Conservation (phyloP, 2,113 vertebrate species). For the Bufo gargarizans region DNA sequence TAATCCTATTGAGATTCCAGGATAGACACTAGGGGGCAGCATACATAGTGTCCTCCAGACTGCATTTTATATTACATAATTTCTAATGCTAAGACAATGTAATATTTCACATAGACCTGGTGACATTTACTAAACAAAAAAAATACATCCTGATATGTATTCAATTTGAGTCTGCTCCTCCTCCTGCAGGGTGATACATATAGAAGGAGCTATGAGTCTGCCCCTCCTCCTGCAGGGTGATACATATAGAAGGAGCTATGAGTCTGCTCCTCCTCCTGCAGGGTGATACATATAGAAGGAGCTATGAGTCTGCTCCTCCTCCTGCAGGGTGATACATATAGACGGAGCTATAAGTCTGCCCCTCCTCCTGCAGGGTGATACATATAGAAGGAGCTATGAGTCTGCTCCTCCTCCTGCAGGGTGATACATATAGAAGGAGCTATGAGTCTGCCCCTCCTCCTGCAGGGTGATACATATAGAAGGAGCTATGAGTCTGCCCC, state of each 20-base stretch:
- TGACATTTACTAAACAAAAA: neutral
- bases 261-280: no score
- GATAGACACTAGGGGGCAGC: constrained; percentile 1
- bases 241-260: no score
- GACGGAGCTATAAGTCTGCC: no score
- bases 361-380: no score
- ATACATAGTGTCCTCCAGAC: neutral
- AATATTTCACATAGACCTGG: neutral
- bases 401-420: neutral
- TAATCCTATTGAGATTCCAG: neutral
- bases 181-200: neutral
- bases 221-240: no score
- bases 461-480: neutral
- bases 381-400: no score
- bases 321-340: no score
- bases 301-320: no score
- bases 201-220: no score
- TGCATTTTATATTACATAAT: neutral
- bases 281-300: no score
- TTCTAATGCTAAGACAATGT: neutral
- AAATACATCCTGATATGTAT: no score
- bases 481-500: neutral
- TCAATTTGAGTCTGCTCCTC: neutral
- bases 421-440: neutral
- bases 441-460: neutral